Evolutionary conservation across 2,797 vertebrate genomes (phyloP).

Genomic region (Sebastes alutus): DNA sequence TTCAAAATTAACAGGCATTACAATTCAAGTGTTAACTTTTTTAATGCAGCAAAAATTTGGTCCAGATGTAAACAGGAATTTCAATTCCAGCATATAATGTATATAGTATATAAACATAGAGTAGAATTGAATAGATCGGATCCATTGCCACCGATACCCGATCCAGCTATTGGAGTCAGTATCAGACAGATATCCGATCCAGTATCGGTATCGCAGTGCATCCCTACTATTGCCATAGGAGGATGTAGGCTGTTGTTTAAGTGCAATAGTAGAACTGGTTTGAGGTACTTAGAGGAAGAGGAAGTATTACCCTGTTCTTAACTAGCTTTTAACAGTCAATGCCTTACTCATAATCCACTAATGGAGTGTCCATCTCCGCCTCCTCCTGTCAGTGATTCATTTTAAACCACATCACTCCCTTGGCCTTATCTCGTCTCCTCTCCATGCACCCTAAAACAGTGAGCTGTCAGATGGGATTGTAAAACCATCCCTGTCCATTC

Average conservation of each 20-base stretch:
- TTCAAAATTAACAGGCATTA: too few relatives aligned
- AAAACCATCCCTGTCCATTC: not conserved
- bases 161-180: too few relatives aligned
- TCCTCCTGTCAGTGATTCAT: constrained; percentile 10
- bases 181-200: too few relatives aligned
- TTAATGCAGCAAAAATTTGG: too few relatives aligned
- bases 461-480: not conserved
- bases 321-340: constrained; percentile 23
- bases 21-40: too few relatives aligned
- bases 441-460: not conserved
- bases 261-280: constrained; percentile 4
- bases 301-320: constrained; percentile 7
- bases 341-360: constrained; percentile 5
- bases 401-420: not conserved
- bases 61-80: too few relatives aligned
- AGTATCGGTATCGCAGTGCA: too few relatives aligned
- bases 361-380: constrained; percentile 8
- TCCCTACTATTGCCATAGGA: not conserved
- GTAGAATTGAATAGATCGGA: too few relatives aligned
- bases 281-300: not conserved
- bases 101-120: too few relatives aligned
- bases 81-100: too few relatives aligned
- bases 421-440: not conserved
- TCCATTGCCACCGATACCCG: too few relatives aligned
- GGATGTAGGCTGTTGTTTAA: not conserved